Conservation (phyloP, 2,113 vertebrate species). For the Crotalus viridis region DNA sequence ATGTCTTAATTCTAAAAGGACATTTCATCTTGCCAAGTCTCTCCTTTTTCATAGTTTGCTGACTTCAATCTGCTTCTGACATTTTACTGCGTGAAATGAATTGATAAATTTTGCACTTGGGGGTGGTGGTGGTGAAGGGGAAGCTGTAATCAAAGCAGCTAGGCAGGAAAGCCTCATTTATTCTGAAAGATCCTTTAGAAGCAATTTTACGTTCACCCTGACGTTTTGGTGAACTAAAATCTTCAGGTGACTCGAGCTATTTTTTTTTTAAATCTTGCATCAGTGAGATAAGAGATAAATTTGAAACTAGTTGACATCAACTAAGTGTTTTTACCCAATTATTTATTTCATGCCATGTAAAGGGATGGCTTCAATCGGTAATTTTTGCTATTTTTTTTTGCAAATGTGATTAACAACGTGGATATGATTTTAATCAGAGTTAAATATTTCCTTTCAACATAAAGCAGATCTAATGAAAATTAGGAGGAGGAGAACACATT, state of each 20-base stretch:
- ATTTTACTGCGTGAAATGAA: slow-evolving; percentile 2
- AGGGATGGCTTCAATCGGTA: neutral
- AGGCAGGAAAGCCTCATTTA: neutral
- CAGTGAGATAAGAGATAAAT: neutral
- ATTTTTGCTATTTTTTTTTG: neutral
- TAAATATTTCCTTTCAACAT: neutral
- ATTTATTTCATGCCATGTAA: neutral
- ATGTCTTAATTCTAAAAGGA: slow-evolving; percentile 17
- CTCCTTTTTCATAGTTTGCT: slow-evolving; percentile 21
- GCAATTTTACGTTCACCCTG: neutral
- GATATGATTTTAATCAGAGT: neutral
- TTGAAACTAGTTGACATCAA: neutral
- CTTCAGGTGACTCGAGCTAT: neutral
- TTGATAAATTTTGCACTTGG: neutral
- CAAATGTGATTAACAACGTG: too few species aligned
- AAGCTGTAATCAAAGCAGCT: too few species aligned
- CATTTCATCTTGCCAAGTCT: neutral
- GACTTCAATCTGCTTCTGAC: neutral
- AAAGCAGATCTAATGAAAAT: neutral
- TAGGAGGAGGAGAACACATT: neutral
- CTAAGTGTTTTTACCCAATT: neutral
- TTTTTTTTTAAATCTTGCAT: neutral
- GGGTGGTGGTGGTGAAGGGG: neutral
- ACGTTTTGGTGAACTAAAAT: neutral
- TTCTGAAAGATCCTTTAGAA: slow-evolving; percentile 15